Percentiles rank a stretch among this genome's conserved stretches.
Conservation (phyloP, 2,113 vertebrate species). For the Nycticorax nycticorax region DNA sequence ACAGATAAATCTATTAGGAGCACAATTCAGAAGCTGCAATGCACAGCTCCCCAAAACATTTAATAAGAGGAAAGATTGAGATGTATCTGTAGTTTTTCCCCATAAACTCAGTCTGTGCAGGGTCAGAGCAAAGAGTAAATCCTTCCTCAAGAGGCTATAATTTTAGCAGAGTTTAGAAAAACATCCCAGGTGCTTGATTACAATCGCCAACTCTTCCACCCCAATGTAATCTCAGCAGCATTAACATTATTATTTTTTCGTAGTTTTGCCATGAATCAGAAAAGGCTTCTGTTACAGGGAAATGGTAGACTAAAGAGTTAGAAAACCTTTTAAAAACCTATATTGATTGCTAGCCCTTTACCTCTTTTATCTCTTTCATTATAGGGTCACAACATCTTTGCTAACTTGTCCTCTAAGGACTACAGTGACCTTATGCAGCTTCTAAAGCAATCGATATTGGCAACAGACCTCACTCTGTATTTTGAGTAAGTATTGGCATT, state of each 20-base stretch:
- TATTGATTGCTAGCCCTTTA: slow-evolving; percentile 61
- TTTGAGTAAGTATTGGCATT: slow-evolving; percentile 90
- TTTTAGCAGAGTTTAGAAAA: slow-evolving; percentile 46
- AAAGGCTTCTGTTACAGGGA: neutral
- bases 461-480: slow-evolving; percentile 97
- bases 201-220: neutral
- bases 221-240: slow-evolving; percentile 28
- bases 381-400: slow-evolving; percentile 99
- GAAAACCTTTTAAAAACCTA: slow-evolving; percentile 42
- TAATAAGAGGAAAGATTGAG: slow-evolving; percentile 35
- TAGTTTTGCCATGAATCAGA: slow-evolving; percentile 35
- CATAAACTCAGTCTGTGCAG: slow-evolving; percentile 30
- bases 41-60: neutral
- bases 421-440: slow-evolving; percentile 99
- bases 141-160: neutral
- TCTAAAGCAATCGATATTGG: slow-evolving; percentile 96
- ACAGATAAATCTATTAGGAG: slow-evolving; percentile 50
- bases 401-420: slow-evolving; percentile 95
- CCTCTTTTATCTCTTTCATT: slow-evolving; percentile 74
- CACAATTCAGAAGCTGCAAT: slow-evolving; percentile 1
- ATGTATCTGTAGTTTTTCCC: slow-evolving; percentile 6
- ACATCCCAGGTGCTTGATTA: slow-evolving; percentile 1
- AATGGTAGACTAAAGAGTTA: slow-evolving; percentile 7
- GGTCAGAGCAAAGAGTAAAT: slow-evolving; percentile 43
- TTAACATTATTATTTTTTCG: slow-evolving; percentile 29